Conservation (phyloP, 2,888 invertebrate species). For the Agonum fuliginosum region DNA sequence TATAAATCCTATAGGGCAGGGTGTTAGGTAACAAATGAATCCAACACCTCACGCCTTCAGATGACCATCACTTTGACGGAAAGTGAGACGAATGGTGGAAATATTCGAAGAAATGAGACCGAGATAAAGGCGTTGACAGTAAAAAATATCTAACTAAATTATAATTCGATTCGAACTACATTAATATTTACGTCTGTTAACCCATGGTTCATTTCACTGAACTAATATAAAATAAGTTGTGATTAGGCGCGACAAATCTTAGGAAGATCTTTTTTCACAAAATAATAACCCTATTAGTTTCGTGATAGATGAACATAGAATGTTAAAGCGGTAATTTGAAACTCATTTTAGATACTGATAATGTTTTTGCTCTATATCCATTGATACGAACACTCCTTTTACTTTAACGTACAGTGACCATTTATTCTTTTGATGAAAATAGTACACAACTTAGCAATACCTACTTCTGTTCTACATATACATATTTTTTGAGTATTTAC, state of each 20-base stretch:
- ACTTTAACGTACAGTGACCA: no score
- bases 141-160: slow-evolving; percentile 42
- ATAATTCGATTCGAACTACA: slow-evolving; percentile 34
- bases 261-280: background rate
- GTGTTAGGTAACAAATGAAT: slow-evolving; percentile 40
- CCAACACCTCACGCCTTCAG: slow-evolving; percentile 29
- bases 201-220: slow-evolving; percentile 10
- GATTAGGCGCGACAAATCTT: slow-evolving; percentile 21
- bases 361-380: no score
- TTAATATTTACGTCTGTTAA: slow-evolving; percentile 8
- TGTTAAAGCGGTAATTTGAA: no score
- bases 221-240: background rate
- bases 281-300: no score
- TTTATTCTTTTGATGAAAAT: no score
- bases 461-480: no score
- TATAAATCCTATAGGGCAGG: slow-evolving; percentile 30
- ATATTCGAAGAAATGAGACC: slow-evolving; percentile 37
- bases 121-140: slow-evolving; percentile 39
- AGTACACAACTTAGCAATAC: no score
- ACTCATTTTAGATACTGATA: no score
- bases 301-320: no score
- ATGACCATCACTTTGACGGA: slow-evolving; percentile 20
- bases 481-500: no score
- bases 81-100: slow-evolving; percentile 43
- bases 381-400: no score